Conservation (phyloP, 2,888 invertebrate species). For the Patella pellucida region DNA sequence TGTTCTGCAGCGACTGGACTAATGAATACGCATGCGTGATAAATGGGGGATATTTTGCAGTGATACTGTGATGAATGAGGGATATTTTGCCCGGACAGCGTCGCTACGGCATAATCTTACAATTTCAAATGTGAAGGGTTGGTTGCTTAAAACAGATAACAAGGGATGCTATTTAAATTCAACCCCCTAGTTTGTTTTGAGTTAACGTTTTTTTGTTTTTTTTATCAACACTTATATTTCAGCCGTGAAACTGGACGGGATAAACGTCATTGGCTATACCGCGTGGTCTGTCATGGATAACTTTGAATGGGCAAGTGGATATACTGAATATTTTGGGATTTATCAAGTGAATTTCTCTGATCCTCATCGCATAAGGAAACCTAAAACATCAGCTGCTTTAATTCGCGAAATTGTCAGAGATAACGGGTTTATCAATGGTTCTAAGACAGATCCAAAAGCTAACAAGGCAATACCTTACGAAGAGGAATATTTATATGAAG, state of each 20-base stretch:
- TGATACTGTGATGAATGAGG: too few species aligned
- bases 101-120: too few species aligned
- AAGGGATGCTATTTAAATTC: too few species aligned
- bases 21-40: too few species aligned
- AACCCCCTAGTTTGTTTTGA: too few species aligned
- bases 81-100: too few species aligned
- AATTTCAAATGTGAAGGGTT: too few species aligned
- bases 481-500: constrained; percentile 32
- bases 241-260: constrained; percentile 56
- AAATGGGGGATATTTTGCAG: too few species aligned
- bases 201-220: too few species aligned
- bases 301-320: constrained; percentile 86
- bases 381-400: constrained; percentile 76
- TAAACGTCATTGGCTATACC: constrained; percentile 77
- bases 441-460: constrained; percentile 29
- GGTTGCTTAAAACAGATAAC: too few species aligned
- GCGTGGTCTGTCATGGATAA: constrained; percentile 88
- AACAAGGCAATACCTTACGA: not conserved
- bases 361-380: constrained; percentile 78
- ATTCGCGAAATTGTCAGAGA: constrained; percentile 52
- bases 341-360: constrained; percentile 81
- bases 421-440: constrained; percentile 45
- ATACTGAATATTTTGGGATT: constrained; percentile 80
- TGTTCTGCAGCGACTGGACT: too few species aligned
- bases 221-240: constrained; percentile 20